Evolutionary conservation across 2,888 invertebrate genomes (phyloP).

Genomic region (Ametastegia equiseti): DNA sequence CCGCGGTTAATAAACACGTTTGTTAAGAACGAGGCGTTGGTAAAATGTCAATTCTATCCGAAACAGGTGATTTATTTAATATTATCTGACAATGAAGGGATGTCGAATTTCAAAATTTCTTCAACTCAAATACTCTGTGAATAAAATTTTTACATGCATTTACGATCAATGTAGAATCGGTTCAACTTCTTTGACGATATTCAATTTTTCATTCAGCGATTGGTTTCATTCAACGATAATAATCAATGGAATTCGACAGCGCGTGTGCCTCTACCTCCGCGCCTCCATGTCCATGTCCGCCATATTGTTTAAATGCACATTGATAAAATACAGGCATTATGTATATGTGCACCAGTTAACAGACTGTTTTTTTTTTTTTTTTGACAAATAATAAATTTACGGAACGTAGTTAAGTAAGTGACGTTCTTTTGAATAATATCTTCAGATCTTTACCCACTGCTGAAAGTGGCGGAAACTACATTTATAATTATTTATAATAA

Average conservation of each 20-base stretch:
- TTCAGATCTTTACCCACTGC: conserved; percentile 33
- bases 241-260: not conserved
- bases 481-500: conserved; percentile 46
- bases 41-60: not conserved
- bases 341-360: conserved; percentile 52
- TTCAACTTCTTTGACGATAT: not conserved
- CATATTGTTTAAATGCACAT: conserved; percentile 38
- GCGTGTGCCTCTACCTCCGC: conserved; percentile 59
- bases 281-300: conserved; percentile 53
- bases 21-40: not conserved
- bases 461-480: conserved; percentile 13
- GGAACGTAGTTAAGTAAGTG: not conserved
- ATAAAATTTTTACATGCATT: conserved; percentile 35
- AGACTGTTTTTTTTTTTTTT: conserved; percentile 51
- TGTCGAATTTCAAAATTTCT: not conserved
- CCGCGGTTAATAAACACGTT: not conserved
- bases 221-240: not conserved
- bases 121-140: not conserved
- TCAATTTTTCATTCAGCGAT: not conserved
- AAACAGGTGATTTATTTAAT: not conserved
- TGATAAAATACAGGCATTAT: conserved; percentile 8
- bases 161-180: conserved; percentile 31
- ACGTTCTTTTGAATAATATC: conserved; percentile 22
- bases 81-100: not conserved
- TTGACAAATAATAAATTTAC: not conserved